phyloP scores from a whole-genome alignment of 2,888 invertebrate species.

The Eupithecia pulchellata region DNA sequence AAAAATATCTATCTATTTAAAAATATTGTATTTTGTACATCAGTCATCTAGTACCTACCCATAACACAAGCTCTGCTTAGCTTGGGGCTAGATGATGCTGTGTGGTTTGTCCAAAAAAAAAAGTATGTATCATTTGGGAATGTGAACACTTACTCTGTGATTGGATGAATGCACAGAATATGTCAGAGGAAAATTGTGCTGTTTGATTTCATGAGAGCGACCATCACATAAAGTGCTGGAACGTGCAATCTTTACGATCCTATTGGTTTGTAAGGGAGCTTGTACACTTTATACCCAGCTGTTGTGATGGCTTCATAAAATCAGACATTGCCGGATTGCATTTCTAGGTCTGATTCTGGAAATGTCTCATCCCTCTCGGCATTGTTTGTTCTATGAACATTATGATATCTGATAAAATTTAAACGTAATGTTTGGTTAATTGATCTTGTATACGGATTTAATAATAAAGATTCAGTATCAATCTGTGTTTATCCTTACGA shows the following conservation, averaged over 20 bases:
- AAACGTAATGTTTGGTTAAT: background rate
- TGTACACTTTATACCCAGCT: slow-evolving; percentile 1
- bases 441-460: background rate
- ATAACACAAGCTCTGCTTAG: too few relatives aligned
- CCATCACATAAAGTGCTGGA: slow-evolving; percentile 6
- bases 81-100: too few relatives aligned
- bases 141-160: slow-evolving; percentile 43
- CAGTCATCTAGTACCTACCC: too few relatives aligned
- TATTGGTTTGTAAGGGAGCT: slow-evolving; percentile 7
- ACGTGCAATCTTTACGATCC: slow-evolving; percentile 8
- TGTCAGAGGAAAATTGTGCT: slow-evolving; percentile 29
- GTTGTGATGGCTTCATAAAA: background rate
- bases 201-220: slow-evolving; percentile 2
- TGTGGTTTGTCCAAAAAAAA: too few relatives aligned
- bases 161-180: slow-evolving; percentile 53
- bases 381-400: background rate
- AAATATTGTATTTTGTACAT: too few relatives aligned
- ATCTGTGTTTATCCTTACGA: background rate
- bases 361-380: background rate
- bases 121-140: too few relatives aligned
- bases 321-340: background rate
- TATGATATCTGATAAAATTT: background rate
- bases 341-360: background rate
- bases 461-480: background rate
- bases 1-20: too few relatives aligned